phyloP scores from a whole-genome alignment of 2,888 invertebrate genomes.

The Saturnia pavonia region DNA sequence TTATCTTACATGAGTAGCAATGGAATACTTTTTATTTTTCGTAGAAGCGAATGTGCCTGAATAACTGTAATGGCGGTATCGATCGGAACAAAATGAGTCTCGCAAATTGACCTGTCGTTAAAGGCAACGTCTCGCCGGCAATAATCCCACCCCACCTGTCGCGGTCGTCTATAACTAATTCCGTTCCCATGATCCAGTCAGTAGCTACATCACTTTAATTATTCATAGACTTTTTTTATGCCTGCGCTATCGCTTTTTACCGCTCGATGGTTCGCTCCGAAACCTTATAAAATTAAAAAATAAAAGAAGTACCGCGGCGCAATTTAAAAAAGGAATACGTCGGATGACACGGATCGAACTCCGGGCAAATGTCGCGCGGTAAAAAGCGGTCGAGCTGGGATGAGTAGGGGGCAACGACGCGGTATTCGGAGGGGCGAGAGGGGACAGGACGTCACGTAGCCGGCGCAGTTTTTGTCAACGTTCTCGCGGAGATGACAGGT shows the following conservation, averaged over 20 bases:
- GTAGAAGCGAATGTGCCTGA: constrained; percentile 56
- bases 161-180: constrained; percentile 76
- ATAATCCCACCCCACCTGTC: constrained; percentile 54
- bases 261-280: constrained; percentile 66
- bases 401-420: constrained; percentile 32
- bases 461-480: constrained; percentile 81
- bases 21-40: constrained; percentile 49
- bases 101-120: constrained; percentile 80
- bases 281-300: constrained; percentile 79
- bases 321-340: constrained; percentile 81
- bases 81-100: constrained; percentile 63
- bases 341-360: constrained; percentile 82
- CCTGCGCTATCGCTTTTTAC: constrained; percentile 71
- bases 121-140: constrained; percentile 40
- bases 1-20: constrained; percentile 42
- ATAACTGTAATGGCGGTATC: constrained; percentile 54
- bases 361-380: constrained; percentile 82
- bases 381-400: constrained; percentile 75
- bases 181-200: constrained; percentile 81
- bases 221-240: constrained; percentile 81
- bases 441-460: constrained; percentile 79
- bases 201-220: constrained; percentile 81
- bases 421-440: constrained; percentile 33
- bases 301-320: constrained; percentile 74
- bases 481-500: constrained; percentile 82